A percentile compares a stretch with the other conserved stretches of the same genome.
Conservation (phyloP, 2,888 invertebrate genomes). For the Mongoloraphidia duomilia region DNA sequence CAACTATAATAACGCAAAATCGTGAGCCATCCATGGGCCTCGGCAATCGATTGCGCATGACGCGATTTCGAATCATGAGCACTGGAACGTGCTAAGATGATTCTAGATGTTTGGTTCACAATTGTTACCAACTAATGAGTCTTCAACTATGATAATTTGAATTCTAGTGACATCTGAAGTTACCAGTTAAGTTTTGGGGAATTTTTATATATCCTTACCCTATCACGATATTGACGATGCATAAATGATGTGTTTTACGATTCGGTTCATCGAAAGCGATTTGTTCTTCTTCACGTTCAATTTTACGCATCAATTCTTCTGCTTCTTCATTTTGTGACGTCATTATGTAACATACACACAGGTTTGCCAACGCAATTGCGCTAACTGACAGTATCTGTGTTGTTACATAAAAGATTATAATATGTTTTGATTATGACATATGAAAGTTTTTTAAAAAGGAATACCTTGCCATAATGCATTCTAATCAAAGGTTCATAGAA, state of each 20-base stretch:
- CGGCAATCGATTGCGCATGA: too few species aligned
- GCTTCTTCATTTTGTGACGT: constrained; percentile 97
- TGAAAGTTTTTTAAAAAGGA: neutral
- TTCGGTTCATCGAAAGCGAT: constrained; percentile 84
- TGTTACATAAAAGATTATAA: constrained; percentile 15
- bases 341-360: constrained; percentile 99
- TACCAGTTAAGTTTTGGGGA: too few species aligned
- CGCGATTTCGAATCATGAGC: too few species aligned
- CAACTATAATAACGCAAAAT: too few species aligned
- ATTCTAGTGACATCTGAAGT: too few species aligned
- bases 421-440: neutral
- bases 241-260: constrained; percentile 87
- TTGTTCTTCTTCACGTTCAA: constrained; percentile 94
- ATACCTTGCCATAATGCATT: constrained; percentile 60
- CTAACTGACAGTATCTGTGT: constrained; percentile 75
- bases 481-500: constrained; percentile 97
- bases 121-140: too few species aligned
- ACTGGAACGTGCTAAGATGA: too few species aligned
- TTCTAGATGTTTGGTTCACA: too few species aligned
- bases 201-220: constrained; percentile 39
- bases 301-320: constrained; percentile 95
- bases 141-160: too few species aligned
- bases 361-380: constrained; percentile 94
- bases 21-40: too few species aligned
- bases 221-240: constrained; percentile 97